A percentile compares a stretch with the other conserved stretches of the same genome.
Evolutionary conservation across 2,797 vertebrate genomes (phyloP).

Genomic region (Tachyglossus aculeatus): DNA sequence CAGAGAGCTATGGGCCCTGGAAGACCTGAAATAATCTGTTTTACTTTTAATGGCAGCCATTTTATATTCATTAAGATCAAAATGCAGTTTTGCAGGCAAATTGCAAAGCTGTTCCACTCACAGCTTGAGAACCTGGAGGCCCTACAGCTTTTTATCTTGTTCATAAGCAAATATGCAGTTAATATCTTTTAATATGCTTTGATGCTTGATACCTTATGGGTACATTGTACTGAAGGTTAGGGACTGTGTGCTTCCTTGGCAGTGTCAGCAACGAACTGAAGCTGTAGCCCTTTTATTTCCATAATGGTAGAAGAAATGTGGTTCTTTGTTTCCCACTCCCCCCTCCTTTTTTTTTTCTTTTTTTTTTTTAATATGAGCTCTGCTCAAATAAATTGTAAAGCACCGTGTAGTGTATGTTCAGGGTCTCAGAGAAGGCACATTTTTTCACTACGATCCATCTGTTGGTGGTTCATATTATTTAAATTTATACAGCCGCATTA

Average conservation of each 20-base stretch:
- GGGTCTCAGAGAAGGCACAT: conserved; percentile 63
- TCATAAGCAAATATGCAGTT: conserved; percentile 91
- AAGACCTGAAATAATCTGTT: conserved; percentile 96
- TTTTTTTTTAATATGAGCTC: conserved; percentile 50
- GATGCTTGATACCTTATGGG: conserved; percentile 90
- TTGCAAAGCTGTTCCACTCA: conserved; percentile 98
- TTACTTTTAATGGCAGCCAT: conserved; percentile 98
- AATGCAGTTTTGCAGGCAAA: conserved; percentile 97
- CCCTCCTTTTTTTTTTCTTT: conserved; percentile 31
- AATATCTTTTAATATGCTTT: conserved; percentile 93
- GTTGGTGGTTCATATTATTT: conserved; percentile 77
- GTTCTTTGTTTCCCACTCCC: conserved; percentile 56
- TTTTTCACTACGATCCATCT: conserved; percentile 73
- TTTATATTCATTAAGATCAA: conserved; percentile 99
- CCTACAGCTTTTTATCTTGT: conserved; percentile 91
- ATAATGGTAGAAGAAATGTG: conserved; percentile 78
- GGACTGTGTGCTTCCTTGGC: conserved; percentile 77
- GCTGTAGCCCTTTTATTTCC: conserved; percentile 76
- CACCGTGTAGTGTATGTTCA: conserved; percentile 66
- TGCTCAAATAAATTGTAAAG: conserved; percentile 76
- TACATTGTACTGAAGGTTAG: conserved; percentile 85
- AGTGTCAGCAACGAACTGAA: conserved; percentile 73
- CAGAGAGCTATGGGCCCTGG: conserved; percentile 91
- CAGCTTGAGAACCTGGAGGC: conserved; percentile 94
- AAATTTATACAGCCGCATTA: conserved; percentile 77